phyloP scores from a whole-genome alignment of 1,140 invertebrate genomes.

The Artemia franciscana region DNA sequence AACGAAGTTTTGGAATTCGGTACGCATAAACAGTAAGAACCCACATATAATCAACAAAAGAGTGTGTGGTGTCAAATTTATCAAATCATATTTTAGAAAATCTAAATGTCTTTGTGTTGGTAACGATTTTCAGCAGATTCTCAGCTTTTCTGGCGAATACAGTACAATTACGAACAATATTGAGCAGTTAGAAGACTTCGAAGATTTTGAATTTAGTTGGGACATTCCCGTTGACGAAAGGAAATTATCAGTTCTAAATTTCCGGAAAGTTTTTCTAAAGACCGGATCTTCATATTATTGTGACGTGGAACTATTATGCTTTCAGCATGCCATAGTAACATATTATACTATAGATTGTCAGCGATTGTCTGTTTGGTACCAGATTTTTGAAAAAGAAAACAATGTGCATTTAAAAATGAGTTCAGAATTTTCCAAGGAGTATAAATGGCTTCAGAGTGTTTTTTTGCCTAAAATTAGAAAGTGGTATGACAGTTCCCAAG shows the following conservation, averaged over 20 bases:
- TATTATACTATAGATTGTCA: neutral
- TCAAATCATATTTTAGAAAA: neutral
- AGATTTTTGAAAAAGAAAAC: neutral
- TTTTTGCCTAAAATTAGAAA: neutral
- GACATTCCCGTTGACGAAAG: neutral
- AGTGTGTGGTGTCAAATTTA: neutral
- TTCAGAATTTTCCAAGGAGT: neutral
- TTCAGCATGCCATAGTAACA: neutral
- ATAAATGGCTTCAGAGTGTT: neutral
- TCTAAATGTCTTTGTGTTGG: neutral
- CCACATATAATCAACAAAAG: neutral
- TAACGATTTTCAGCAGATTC: neutral
- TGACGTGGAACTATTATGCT: neutral
- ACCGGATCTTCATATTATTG: neutral
- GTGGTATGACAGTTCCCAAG: neutral
- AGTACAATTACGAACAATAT: neutral
- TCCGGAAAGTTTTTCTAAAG: neutral
- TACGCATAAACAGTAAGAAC: neutral
- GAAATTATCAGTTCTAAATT: neutral
- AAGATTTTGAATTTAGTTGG: neutral
- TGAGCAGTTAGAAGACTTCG: neutral
- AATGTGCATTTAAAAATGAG: neutral
- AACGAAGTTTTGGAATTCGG: neutral
- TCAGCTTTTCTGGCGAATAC: neutral
- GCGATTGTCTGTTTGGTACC: neutral